phyloP scores from a whole-genome alignment of 2,113 vertebrate species.

The Lethenteron camtschaticum region DNA sequence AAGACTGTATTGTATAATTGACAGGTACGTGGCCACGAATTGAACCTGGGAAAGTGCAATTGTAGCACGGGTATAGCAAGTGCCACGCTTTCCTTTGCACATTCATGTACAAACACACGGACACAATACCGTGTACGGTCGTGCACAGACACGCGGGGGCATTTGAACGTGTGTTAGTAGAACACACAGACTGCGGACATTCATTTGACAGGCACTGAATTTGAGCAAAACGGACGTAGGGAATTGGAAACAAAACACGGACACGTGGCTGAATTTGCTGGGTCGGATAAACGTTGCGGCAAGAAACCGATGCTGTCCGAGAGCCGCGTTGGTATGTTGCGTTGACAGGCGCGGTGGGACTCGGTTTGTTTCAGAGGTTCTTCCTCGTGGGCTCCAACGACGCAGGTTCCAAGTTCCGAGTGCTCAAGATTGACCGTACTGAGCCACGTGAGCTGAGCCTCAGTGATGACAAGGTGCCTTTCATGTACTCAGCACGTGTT shows the following conservation, averaged over 20 bases:
- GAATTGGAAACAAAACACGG: neutral
- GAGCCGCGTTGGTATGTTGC: conserved; percentile 7
- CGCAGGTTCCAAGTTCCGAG: conserved; percentile 69
- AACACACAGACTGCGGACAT: neutral
- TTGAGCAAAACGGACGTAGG: neutral
- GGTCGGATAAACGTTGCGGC: no score
- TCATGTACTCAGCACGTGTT: no score
- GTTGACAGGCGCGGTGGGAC: no score
- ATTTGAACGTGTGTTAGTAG: no score
- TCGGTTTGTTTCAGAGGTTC: conserved; percentile 37
- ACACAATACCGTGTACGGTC: no score
- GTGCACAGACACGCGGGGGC: no score
- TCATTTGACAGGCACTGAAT: neutral
- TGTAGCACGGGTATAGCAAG: no score
- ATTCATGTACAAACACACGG: no score
- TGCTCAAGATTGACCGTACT: conserved; percentile 87
- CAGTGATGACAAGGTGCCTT: conserved; percentile 62
- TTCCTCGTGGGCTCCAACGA: conserved; percentile 82
- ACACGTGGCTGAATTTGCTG: neutral
- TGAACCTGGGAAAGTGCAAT: no score
- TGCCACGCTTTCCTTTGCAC: no score
- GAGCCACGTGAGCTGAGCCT: conserved; percentile 76
- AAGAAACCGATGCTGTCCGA: neutral
- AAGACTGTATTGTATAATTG: no score
- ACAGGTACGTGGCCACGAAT: no score